A percentile compares a stretch with the other conserved stretches of the same genome.
phyloP scores from a whole-genome alignment of 2,113 vertebrate species.

The Pagrus major region DNA sequence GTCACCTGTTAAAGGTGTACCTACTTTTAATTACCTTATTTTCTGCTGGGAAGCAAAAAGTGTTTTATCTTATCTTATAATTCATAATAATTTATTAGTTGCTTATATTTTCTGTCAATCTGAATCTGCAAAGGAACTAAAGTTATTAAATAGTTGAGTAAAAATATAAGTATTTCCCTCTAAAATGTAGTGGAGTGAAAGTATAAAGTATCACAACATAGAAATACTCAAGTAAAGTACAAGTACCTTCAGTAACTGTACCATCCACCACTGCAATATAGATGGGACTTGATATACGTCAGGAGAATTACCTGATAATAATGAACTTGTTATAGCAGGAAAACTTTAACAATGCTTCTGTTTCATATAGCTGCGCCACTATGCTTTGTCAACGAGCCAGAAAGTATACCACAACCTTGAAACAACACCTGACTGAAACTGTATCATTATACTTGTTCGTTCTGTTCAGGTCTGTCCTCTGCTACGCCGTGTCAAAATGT shows the following conservation, averaged over 20 bases:
- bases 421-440: neutral
- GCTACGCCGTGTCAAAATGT: constrained; percentile 17
- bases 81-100: neutral
- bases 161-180: neutral
- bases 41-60: neutral
- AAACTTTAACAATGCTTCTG: neutral
- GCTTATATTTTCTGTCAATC: neutral
- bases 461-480: too few species aligned
- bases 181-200: neutral
- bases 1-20: neutral
- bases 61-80: neutral
- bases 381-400: neutral
- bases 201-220: too few species aligned
- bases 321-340: neutral
- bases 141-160: neutral
- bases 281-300: neutral
- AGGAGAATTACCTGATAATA: neutral
- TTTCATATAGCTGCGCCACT: neutral
- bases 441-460: too few species aligned
- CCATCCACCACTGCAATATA: neutral
- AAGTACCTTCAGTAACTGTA: too few species aligned
- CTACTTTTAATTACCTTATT: neutral
- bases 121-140: neutral
- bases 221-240: too few species aligned
- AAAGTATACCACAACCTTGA: neutral